phyloP scores from a whole-genome alignment of 2,797 vertebrate genomes.

The Ctenosaura bakeri region DNA sequence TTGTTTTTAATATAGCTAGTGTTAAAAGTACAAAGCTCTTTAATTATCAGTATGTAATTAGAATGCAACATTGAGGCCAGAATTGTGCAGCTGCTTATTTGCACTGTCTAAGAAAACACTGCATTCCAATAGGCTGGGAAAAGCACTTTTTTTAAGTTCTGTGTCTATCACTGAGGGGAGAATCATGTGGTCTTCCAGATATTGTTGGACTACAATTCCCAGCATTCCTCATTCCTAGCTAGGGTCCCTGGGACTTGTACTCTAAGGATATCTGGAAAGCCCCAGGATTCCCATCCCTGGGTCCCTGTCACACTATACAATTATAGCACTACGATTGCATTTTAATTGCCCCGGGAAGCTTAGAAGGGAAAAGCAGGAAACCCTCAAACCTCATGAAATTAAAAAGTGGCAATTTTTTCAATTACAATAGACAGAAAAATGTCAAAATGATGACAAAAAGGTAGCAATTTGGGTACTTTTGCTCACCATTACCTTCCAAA shows the following conservation, averaged over 20 bases:
- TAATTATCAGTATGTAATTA: slow-evolving; percentile 22
- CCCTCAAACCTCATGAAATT: too few relatives aligned
- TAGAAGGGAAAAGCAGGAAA: too few relatives aligned
- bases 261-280: background rate
- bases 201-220: background rate
- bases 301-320: too few relatives aligned
- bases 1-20: slow-evolving; percentile 45
- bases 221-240: background rate
- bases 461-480: too few relatives aligned
- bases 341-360: too few relatives aligned
- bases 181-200: background rate
- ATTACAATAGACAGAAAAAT: too few relatives aligned
- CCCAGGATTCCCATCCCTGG: background rate
- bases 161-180: background rate
- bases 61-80: background rate
- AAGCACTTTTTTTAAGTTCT: background rate
- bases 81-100: background rate
- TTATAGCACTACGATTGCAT: too few relatives aligned
- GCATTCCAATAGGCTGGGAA: background rate
- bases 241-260: background rate
- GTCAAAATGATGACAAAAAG: too few relatives aligned
- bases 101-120: background rate
- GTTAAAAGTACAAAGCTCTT: slow-evolving; percentile 23
- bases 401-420: too few relatives aligned
- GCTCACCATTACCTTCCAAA: too few relatives aligned